Percentiles rank a stretch among this genome's conserved stretches.
These are phyloP conservation scores for Masticophis lateralis DNA, from an alignment of 2,797 vertebrate genomes.

Conservation along the genomic window DNA sequence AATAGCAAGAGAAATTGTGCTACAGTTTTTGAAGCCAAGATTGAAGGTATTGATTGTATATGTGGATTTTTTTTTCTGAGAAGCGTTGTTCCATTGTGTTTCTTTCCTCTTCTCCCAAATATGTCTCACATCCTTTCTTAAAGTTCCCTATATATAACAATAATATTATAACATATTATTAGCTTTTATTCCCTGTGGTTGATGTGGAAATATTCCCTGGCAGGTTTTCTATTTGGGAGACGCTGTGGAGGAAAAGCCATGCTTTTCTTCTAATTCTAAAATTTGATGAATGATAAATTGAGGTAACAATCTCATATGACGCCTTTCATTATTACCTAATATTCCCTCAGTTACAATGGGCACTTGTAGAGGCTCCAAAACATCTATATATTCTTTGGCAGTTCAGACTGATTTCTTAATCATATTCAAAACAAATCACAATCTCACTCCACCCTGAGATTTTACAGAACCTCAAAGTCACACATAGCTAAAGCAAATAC, in stretches of 20 bases:
- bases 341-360: neutral
- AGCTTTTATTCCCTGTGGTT: neutral
- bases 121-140: neutral
- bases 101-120: neutral
- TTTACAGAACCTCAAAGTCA: neutral
- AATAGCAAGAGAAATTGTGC: neutral
- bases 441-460: neutral
- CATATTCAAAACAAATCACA: neutral
- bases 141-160: neutral
- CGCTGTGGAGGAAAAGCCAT: neutral
- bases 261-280: neutral
- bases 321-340: neutral
- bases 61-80: neutral
- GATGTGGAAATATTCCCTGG: neutral
- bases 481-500: neutral
- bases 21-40: neutral
- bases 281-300: neutral
- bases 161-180: neutral
- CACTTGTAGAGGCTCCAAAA: neutral
- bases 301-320: neutral
- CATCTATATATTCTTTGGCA: neutral
- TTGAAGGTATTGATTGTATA: neutral
- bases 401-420: neutral
- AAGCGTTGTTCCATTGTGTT: neutral
- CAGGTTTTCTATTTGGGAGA: neutral